Evolutionary conservation across 2,888 invertebrate species (phyloP), one percentile per base, ranked within the genome.

Genomic region (Lithosia quadra): DNA sequence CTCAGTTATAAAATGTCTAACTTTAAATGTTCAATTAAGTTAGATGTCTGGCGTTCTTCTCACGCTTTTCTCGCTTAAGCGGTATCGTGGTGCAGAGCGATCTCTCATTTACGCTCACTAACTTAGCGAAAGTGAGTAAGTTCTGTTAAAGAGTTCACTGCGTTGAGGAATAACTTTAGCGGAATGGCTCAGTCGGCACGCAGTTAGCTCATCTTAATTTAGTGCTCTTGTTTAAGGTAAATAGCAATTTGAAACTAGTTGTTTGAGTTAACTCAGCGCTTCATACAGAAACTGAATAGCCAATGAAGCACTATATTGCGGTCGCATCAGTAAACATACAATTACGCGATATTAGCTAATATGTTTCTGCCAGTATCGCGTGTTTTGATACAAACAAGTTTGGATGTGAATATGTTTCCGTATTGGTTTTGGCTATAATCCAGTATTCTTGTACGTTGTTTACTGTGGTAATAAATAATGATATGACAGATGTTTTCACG

Each of bases 181-280:
- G 74, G 75, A 76, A 81, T 75, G 74, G 76, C 72, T 76, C 76
- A 78, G 75, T 79, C 66, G 79, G 84, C 80, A 87, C 85, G 86
- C 88, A 88, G 87, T 88, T 86, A 85, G 85, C 88, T 88, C 89
- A 89, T 91, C 90, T 91, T 91, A 91, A 92, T 93, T 92, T 91
- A 90, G 87, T 86, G 86, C 85, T 90, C 92, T 91, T 92, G 92
- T 92, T 91, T 90, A 90, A 79, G 90, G 90, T 91, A 92, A 92
- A 91, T 90, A 92, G 88, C 89, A 90, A 92, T 92, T 93, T 91
- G 86, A 86, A 89, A 88, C 89, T 89, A 89, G 89, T 90, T 88
- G 88, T 89, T 85, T 82, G 83, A 86, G 86, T 91, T 89, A 81
- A 80, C 79, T 81, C 83, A 80, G 79, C 78, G 76, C 75, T 84